phyloP scores from a whole-genome alignment of 2,113 vertebrate species.

The Scomber colias region DNA sequence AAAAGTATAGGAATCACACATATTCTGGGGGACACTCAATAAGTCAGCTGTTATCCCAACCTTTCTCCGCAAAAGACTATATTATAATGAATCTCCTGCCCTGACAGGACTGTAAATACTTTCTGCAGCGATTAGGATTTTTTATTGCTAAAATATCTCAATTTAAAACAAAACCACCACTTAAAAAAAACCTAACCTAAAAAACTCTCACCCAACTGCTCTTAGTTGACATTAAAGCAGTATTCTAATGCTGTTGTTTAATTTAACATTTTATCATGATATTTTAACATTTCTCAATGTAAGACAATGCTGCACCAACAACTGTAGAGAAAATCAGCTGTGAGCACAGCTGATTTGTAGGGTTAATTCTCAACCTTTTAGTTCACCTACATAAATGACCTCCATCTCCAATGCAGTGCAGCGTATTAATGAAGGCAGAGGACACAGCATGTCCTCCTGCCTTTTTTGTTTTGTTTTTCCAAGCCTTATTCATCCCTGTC shows the following conservation, averaged over 20 bases:
- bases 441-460: background rate
- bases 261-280: background rate
- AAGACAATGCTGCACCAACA: too few relatives aligned
- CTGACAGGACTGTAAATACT: background rate
- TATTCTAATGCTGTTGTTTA: background rate
- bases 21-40: background rate
- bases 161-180: background rate
- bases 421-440: too few relatives aligned
- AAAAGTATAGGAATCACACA: background rate
- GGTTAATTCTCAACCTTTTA: background rate
- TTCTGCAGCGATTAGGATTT: background rate
- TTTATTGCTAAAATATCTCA: background rate
- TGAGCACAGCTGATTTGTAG: background rate
- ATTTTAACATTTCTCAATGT: background rate
- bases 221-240: too few relatives aligned
- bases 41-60: background rate
- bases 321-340: background rate
- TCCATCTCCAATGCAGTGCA: too few relatives aligned
- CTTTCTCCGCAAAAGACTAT: background rate
- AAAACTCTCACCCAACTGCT: background rate
- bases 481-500: background rate
- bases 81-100: background rate
- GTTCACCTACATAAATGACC: background rate
- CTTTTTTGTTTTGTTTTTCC: background rate
- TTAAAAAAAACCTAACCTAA: too few relatives aligned